phyloP scores from a whole-genome alignment of 2,113 vertebrate species.

The Irena cyanogastra region DNA sequence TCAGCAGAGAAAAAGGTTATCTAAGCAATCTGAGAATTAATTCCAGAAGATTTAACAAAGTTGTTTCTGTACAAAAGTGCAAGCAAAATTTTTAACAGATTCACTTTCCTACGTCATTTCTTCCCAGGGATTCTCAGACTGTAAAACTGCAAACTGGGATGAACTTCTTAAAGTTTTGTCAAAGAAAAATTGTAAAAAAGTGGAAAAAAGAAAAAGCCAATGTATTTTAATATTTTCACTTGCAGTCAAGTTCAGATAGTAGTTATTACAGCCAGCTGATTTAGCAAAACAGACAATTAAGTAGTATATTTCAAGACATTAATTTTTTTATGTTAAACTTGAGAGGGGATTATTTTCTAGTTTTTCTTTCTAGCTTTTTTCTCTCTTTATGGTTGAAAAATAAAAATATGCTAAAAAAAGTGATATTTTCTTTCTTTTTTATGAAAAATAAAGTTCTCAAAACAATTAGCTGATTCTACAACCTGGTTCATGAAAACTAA shows the following conservation, averaged over 20 bases:
- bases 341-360: background rate
- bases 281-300: background rate
- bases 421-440: background rate
- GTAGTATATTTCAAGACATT: background rate
- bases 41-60: background rate
- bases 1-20: background rate
- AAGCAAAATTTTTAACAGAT: background rate
- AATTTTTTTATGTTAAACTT: background rate
- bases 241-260: background rate
- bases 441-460: background rate
- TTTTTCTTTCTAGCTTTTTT: background rate
- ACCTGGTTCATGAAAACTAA: background rate
- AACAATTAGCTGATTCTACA: background rate
- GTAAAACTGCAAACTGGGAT: background rate
- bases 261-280: background rate
- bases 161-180: background rate
- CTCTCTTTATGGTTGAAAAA: background rate
- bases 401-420: background rate
- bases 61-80: background rate
- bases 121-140: background rate
- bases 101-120: background rate
- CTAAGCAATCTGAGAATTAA: background rate
- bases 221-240: background rate
- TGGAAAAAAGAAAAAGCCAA: background rate
- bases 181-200: background rate